Evolutionary conservation across 2,888 invertebrate genomes (phyloP).

Genomic region (Masnerella sp.): DNA sequence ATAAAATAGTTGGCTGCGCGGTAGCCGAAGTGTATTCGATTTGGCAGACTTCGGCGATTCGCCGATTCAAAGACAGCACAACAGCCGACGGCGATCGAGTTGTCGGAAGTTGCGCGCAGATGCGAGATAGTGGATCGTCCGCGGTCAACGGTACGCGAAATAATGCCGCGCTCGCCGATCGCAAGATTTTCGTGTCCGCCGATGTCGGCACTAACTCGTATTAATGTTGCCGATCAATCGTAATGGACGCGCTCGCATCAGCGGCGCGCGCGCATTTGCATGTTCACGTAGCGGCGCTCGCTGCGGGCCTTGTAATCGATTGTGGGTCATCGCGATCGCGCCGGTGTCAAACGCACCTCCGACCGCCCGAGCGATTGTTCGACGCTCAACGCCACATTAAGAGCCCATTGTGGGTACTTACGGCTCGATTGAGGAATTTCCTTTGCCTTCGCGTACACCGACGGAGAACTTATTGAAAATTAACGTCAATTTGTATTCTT

Average conservation of each 20-base stretch:
- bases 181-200: constrained; percentile 66
- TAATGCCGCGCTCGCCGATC: constrained; percentile 63
- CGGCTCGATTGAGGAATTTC: too few species aligned
- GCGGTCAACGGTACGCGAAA: constrained; percentile 60
- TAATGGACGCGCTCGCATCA: constrained; percentile 75
- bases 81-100: constrained; percentile 56
- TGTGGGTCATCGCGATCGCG: constrained; percentile 42
- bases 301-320: constrained; percentile 38
- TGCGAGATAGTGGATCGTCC: constrained; percentile 64
- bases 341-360: constrained; percentile 15
- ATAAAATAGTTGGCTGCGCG: constrained; percentile 54
- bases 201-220: constrained; percentile 77
- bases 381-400: too few species aligned
- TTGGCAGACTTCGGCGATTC: constrained; percentile 52
- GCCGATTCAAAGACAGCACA: constrained; percentile 58
- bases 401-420: too few species aligned
- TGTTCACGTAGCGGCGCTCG: constrained; percentile 62
- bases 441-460: too few species aligned
- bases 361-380: constrained; percentile 10
- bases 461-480: too few species aligned
- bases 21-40: constrained; percentile 57
- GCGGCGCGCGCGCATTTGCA: constrained; percentile 70
- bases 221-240: constrained; percentile 77
- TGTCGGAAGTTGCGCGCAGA: constrained; percentile 60
- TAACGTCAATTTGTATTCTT: too few species aligned